Percentiles rank a stretch among this genome's conserved stretches.
Evolutionary conservation across 2,888 invertebrate species (phyloP).

Genomic region (Pediacus dermestoides): DNA sequence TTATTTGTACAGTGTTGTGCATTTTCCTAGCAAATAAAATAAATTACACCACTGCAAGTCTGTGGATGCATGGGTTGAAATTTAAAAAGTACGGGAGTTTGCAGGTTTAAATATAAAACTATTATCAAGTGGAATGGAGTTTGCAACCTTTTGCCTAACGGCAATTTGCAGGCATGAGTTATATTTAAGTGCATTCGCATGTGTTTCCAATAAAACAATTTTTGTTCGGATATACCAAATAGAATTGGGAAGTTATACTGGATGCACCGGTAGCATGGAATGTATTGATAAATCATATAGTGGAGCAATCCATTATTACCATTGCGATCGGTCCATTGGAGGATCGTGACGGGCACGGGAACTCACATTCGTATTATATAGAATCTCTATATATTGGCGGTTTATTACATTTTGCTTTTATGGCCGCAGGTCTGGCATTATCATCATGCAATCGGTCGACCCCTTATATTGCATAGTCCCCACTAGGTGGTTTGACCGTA

Average conservation of each 20-base stretch:
- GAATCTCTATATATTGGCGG: conserved; percentile 28
- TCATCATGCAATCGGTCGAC: conserved; percentile 25
- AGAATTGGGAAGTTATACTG: conserved; percentile 18
- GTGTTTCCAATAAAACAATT: conserved; percentile 20
- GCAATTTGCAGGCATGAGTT: conserved; percentile 11
- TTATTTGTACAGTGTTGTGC: no score
- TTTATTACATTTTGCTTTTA: conserved; percentile 37
- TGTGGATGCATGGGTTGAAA: no score
- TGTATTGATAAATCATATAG: conserved; percentile 30
- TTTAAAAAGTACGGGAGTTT: conserved; percentile 1
- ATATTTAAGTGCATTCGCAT: conserved; percentile 18
- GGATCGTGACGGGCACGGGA: conserved; percentile 33
- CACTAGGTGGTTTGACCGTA: conserved; percentile 19
- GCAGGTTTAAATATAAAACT: conserved; percentile 8
- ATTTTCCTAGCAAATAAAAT: no score
- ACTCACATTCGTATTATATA: no score
- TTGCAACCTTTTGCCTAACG: conserved; percentile 10
- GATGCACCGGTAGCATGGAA: conserved; percentile 18
- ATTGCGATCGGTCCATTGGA: conserved; percentile 22
- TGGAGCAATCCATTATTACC: conserved; percentile 33
- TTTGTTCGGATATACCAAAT: conserved; percentile 16
- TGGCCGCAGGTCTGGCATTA: conserved; percentile 24
- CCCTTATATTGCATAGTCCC: conserved; percentile 24
- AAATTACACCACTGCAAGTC: no score
- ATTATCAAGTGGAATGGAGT: conserved; percentile 7